phyloP scores from a whole-genome alignment of 2,888 invertebrate species.

The Pedicia rivosa region DNA sequence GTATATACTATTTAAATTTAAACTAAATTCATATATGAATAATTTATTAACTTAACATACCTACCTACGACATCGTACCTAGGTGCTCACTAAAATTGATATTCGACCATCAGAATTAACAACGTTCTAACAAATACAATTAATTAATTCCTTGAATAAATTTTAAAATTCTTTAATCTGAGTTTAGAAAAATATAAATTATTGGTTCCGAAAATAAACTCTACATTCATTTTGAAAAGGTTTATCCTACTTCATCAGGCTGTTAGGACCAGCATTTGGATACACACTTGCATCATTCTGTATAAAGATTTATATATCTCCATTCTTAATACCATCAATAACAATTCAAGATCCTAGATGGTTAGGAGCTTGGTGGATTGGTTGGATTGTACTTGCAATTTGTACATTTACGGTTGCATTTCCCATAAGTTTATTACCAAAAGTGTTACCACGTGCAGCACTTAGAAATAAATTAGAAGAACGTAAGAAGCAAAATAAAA shows the following conservation, averaged over 20 bases:
- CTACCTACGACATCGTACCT: too few species aligned
- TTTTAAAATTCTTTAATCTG: too few species aligned
- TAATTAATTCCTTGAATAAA: too few species aligned
- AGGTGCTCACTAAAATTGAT: too few species aligned
- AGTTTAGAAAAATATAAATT: too few species aligned
- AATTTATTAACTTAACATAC: too few species aligned
- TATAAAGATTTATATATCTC: conserved; percentile 40
- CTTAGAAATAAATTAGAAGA: conserved; percentile 33
- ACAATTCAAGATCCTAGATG: conserved; percentile 44
- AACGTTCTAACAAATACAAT: too few species aligned
- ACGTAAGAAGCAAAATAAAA: too few species aligned
- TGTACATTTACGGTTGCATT: conserved; percentile 37
- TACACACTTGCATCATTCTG: conserved; percentile 39
- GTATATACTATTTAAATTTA: conserved; percentile 34
- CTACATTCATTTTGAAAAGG: too few species aligned
- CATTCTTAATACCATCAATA: conserved; percentile 38
- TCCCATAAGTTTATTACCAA: conserved; percentile 42
- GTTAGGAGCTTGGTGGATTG: conserved; percentile 47
- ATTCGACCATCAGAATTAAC: too few species aligned
- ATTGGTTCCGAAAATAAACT: too few species aligned
- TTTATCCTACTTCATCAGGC: conserved; percentile 46
- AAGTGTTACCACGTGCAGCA: conserved; percentile 41
- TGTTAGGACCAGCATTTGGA: conserved; percentile 43
- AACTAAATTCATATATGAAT: too few species aligned
- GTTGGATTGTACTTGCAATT: conserved; percentile 40